A percentile compares a stretch with the other conserved stretches of the same genome.
These are phyloP conservation scores for Priocnemis perturbator DNA, from an alignment of 2,888 invertebrate species.

Conservation along the genomic window DNA sequence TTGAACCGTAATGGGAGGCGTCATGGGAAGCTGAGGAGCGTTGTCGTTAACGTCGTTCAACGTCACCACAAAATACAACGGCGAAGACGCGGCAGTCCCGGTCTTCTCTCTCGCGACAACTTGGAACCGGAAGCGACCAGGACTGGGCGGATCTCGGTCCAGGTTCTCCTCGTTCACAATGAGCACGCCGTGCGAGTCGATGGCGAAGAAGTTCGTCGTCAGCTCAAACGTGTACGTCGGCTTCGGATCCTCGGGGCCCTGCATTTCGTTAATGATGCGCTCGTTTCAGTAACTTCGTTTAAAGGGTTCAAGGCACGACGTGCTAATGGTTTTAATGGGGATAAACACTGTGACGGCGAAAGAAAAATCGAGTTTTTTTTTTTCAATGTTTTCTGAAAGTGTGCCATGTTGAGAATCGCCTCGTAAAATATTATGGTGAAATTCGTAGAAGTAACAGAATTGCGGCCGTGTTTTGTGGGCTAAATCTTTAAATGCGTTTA, in stretches of 20 bases:
- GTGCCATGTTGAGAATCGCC: too few relatives aligned
- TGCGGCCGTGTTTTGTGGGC: too few relatives aligned
- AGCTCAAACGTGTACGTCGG: slow-evolving; percentile 89
- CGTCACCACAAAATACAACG: slow-evolving; percentile 85
- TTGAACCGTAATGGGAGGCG: slow-evolving; percentile 87
- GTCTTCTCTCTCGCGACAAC: slow-evolving; percentile 89
- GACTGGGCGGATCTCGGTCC: slow-evolving; percentile 91
- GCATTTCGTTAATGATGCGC: slow-evolving; percentile 48
- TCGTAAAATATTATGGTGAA: too few relatives aligned
- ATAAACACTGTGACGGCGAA: too few relatives aligned
- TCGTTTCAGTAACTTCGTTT: not conserved
- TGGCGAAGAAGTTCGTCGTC: slow-evolving; percentile 89
- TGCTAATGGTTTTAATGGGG: too few relatives aligned
- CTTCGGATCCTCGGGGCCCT: slow-evolving; percentile 87
- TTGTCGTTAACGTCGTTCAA: slow-evolving; percentile 92
- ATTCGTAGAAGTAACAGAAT: too few relatives aligned
- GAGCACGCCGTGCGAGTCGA: slow-evolving; percentile 84
- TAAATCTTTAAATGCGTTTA: too few relatives aligned
- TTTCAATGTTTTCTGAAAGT: too few relatives aligned
- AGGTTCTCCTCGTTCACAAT: slow-evolving; percentile 89
- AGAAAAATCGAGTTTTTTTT: too few relatives aligned
- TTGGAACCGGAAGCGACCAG: slow-evolving; percentile 90
- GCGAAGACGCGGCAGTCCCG: slow-evolving; percentile 88
- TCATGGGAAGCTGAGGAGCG: slow-evolving; percentile 87
- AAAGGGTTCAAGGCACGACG: too few relatives aligned